Evolutionary conservation across 53 echinoderm and acorn worm species (phyloP).

Genomic region (Holothuria scabra): DNA sequence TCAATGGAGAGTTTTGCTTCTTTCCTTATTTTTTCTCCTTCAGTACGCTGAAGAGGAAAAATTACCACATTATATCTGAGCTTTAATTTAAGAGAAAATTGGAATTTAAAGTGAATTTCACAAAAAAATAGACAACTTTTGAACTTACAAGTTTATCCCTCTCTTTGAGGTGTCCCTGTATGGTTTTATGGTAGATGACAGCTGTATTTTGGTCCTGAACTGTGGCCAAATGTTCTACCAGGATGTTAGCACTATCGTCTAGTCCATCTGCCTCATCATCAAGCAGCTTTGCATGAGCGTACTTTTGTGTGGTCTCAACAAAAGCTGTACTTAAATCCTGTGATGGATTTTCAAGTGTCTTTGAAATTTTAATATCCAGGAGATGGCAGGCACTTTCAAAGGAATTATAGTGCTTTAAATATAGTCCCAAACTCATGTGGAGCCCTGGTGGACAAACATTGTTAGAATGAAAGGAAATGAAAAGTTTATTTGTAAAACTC

Average conservation of each 20-base stretch:
- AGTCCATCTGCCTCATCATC: not conserved
- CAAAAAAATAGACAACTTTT: not conserved
- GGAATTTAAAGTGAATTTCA: not conserved
- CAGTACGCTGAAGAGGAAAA: not conserved
- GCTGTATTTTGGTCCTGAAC: not conserved
- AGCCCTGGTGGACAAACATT: conserved; percentile 4
- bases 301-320: not conserved
- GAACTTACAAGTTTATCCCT: conserved; percentile 11
- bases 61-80: not conserved
- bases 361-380: not conserved
- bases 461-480: too few species aligned
- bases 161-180: not conserved
- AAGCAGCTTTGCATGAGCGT: not conserved
- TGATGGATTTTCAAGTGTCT: not conserved
- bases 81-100: too few species aligned
- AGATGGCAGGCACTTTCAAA: conserved; percentile 9
- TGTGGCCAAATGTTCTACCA: not conserved
- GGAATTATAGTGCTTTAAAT: not conserved
- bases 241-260: not conserved
- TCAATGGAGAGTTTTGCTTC: not conserved
- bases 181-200: not conserved
- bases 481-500: too few species aligned
- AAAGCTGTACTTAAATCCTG: not conserved
- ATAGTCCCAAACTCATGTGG: not conserved
- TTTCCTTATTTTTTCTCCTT: not conserved